phyloP scores from a whole-genome alignment of 2,797 vertebrate species.

The Urophycis tenuis region DNA sequence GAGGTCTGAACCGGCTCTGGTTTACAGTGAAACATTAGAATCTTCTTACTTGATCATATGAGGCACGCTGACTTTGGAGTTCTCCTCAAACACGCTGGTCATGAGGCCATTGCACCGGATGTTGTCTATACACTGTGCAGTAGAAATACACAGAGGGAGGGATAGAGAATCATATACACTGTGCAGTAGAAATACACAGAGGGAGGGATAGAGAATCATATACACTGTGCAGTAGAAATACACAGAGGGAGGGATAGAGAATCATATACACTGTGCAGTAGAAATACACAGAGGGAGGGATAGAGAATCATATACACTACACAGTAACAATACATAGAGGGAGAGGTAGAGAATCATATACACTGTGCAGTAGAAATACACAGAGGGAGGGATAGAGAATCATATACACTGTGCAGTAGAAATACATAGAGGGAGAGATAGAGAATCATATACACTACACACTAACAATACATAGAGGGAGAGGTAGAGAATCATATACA shows the following conservation, averaged over 20 bases:
- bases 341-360: neutral
- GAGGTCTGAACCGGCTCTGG: no score
- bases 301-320: neutral
- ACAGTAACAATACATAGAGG: neutral
- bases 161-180: slow-evolving; percentile 3
- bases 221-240: neutral
- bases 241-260: slow-evolving; percentile 3
- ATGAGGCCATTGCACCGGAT: slow-evolving; percentile 86
- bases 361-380: slow-evolving; percentile 5
- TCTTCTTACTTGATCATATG: slow-evolving; percentile 84
- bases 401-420: neutral
- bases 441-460: neutral
- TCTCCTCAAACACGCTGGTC: slow-evolving; percentile 86
- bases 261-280: neutral
- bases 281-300: neutral
- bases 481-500: neutral
- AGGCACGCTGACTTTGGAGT: slow-evolving; percentile 85
- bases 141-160: slow-evolving; percentile 11
- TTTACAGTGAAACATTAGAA: neutral
- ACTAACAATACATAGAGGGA: slow-evolving; percentile 3
- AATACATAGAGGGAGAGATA: slow-evolving; percentile 9
- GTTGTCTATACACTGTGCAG: slow-evolving; percentile 81
- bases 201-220: slow-evolving; percentile 7
- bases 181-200: neutral
- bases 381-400: neutral